Evolutionary conservation across 2,797 vertebrate genomes (phyloP).

Genomic region (Heliangelus exortis): DNA sequence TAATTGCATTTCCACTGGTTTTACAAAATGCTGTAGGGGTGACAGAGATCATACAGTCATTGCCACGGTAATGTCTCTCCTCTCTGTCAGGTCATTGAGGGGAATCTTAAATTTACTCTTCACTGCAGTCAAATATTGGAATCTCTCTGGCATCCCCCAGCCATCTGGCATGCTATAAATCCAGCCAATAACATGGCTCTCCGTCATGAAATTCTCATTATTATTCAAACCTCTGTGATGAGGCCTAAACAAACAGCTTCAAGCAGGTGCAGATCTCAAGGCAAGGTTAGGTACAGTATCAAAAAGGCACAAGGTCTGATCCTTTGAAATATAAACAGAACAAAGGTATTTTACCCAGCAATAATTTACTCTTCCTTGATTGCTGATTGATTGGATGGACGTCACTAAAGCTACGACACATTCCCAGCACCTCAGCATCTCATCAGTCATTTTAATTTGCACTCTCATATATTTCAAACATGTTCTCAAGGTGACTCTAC

Average conservation of each 20-base stretch:
- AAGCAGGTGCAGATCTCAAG: not conserved
- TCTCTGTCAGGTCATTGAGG: constrained; percentile 21
- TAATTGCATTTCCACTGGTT: constrained; percentile 41
- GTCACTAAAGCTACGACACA: not conserved
- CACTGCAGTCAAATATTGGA: constrained; percentile 26
- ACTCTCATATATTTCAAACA: not conserved
- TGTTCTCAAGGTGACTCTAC: constrained; percentile 17
- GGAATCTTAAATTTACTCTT: constrained; percentile 52
- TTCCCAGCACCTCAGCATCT: not conserved
- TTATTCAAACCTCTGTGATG: constrained; percentile 28
- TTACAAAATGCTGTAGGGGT: not conserved
- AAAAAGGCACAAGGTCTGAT: not conserved
- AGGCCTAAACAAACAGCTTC: constrained; percentile 35
- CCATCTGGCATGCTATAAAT: constrained; percentile 58
- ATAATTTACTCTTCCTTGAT: constrained; percentile 15
- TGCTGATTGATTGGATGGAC: not conserved
- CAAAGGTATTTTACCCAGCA: not conserved
- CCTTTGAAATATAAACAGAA: not conserved
- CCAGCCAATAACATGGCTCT: constrained; percentile 32
- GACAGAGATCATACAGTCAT: constrained; percentile 24
- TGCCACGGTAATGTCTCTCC: constrained; percentile 32
- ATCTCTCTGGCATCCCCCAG: constrained; percentile 29
- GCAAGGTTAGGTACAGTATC: not conserved
- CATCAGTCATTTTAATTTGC: constrained; percentile 39
- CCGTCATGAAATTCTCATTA: constrained; percentile 46